Evolutionary conservation across 2,113 vertebrate species (phyloP), one percentile per base, ranked within the genome.

Genomic region (Heteronetta atricapilla): DNA sequence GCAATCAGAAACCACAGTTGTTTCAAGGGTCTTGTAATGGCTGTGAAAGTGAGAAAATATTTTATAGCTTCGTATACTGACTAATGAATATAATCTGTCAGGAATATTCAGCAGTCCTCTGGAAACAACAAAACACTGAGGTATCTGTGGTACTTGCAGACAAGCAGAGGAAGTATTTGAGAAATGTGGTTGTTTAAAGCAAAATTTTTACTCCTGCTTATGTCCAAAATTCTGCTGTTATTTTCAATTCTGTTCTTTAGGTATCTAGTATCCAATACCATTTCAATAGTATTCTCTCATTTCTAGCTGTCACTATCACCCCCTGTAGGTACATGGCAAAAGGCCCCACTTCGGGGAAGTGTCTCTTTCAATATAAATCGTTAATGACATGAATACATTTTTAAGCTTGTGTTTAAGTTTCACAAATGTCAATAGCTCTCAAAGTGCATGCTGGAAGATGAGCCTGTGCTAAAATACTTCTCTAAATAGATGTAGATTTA

Each of bases 331-430:
- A 46, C 13, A 26, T n/a, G 12, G 11, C 23, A 92, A 82, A 82
- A 92, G 38, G 20, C 10, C 10, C 2, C 9, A 28, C 77, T 78
- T 67, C 14, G 70, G 0, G 0, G 28, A 88, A 60, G 0, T 9
- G 25, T 28, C 19, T 80, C 31, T 70, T 66, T 77, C 36, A 31
- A 20, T 66, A 59, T 5, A 78, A 17, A 74, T 4, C 46, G 95
- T 80, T 92, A 93, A 75, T 72, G 70, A 46, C 20, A 67, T 52
- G 5, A 55, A 78, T 52, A 38, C 21, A n/a, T 67, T 90, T 94
- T 78, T 42, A 92, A 93, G 19, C 17, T 62, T 66, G 11, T 88
- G 29, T 83, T 94, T 74, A 80, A 88, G 40, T 88, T 94, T 81
- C 40, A 77, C 15, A 59, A 59, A 78, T 72, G 48, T 86, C 52